Evolutionary conservation across 92 coral and sea anemone genomes (phyloP).

Genomic region (Heliopora coerulea): DNA sequence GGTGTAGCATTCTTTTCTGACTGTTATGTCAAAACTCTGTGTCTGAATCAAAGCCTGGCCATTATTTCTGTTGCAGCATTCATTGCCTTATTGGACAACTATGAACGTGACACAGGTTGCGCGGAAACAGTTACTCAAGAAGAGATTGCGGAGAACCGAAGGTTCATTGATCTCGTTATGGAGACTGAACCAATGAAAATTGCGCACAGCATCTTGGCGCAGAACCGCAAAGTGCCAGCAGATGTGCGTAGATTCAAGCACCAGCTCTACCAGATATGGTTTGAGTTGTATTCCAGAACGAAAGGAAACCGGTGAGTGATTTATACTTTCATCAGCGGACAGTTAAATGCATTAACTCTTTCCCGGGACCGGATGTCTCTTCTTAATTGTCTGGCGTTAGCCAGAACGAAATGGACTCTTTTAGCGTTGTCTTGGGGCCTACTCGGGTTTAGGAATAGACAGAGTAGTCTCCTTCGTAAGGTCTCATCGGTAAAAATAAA

Average conservation of each 20-base stretch:
- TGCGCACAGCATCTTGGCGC: slow-evolving; percentile 73
- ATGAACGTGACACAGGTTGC: slow-evolving; percentile 78
- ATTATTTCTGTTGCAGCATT: slow-evolving; percentile 56
- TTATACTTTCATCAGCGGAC: too few relatives aligned
- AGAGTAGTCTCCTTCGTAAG: too few relatives aligned
- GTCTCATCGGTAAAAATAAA: too few relatives aligned
- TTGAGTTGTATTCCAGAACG: slow-evolving; percentile 81
- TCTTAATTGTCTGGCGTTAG: too few relatives aligned
- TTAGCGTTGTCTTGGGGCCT: too few relatives aligned
- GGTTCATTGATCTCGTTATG: slow-evolving; percentile 81
- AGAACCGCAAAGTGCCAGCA: slow-evolving; percentile 55
- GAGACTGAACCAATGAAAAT: slow-evolving; percentile 92
- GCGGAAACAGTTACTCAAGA: slow-evolving; percentile 85
- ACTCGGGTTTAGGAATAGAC: too few relatives aligned
- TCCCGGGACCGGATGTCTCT: too few relatives aligned
- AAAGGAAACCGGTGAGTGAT: slow-evolving; percentile 63
- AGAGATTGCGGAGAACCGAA: slow-evolving; percentile 77
- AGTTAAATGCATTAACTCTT: too few relatives aligned
- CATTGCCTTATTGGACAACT: slow-evolving; percentile 88
- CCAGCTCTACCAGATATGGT: slow-evolving; percentile 77
- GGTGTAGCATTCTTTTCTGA: too few relatives aligned
- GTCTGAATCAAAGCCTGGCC: too few relatives aligned
- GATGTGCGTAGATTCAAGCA: slow-evolving; percentile 68
- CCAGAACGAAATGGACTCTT: too few relatives aligned
- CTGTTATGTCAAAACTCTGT: too few relatives aligned